Evolutionary conservation across 2,888 invertebrate genomes (phyloP).

Genomic region (Scaptomyza tumidula): DNA sequence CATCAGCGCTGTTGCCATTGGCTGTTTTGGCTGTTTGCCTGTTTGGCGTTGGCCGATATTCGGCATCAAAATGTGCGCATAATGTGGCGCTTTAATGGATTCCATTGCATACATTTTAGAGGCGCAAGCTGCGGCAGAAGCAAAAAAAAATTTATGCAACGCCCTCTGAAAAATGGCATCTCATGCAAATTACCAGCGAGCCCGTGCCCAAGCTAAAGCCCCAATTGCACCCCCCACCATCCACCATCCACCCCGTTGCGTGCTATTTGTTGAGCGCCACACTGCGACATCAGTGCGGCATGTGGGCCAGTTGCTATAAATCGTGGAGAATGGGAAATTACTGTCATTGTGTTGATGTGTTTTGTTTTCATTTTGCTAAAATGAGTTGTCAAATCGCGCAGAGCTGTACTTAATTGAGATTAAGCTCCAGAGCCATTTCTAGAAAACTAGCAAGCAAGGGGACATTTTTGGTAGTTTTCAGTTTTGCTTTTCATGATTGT

Average conservation of each 20-base stretch:
- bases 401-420: slow-evolving; percentile 3
- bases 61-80: slow-evolving; percentile 66
- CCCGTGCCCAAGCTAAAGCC: neutral
- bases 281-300: slow-evolving; percentile 55
- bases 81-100: slow-evolving; percentile 65
- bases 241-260: slow-evolving; percentile 16
- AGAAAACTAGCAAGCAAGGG: neutral
- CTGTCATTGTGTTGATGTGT: slow-evolving; percentile 5
- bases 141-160: slow-evolving; percentile 64
- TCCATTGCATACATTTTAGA: slow-evolving; percentile 58
- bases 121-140: slow-evolving; percentile 24
- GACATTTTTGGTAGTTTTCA: neutral
- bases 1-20: slow-evolving; percentile 15
- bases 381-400: slow-evolving; percentile 6
- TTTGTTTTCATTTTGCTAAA: slow-evolving; percentile 29
- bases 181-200: slow-evolving; percentile 59
- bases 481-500: neutral
- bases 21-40: too few species aligned
- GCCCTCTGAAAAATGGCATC: slow-evolving; percentile 66
- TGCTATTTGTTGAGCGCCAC: slow-evolving; percentile 48
- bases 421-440: slow-evolving; percentile 1
- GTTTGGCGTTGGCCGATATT: neutral
- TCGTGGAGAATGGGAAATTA: neutral
- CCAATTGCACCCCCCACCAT: too few species aligned
- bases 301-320: slow-evolving; percentile 41